Percentiles rank a stretch among this genome's conserved stretches.
These are phyloP conservation scores for Nebria salina DNA, from an alignment of 2,888 invertebrate genomes.

Conservation along the genomic window DNA sequence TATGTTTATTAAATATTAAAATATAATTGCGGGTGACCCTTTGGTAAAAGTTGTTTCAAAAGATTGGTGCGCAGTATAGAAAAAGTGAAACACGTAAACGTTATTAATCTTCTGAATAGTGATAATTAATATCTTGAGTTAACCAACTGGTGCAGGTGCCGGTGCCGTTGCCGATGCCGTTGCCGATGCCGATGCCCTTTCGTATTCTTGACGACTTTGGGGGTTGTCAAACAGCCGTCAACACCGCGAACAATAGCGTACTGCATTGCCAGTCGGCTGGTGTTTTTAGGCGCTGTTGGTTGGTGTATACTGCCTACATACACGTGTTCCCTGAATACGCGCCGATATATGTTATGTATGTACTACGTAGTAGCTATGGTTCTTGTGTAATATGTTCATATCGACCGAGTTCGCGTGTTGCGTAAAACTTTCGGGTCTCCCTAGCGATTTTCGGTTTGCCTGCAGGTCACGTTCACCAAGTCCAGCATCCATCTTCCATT, in stretches of 20 bases:
- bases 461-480: conserved; percentile 54
- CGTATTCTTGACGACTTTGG: conserved; percentile 3
- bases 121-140: conserved; percentile 37
- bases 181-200: not conserved
- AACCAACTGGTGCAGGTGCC: conserved; percentile 4
- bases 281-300: not conserved
- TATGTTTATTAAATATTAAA: too few relatives aligned
- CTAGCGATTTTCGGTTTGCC: conserved; percentile 48
- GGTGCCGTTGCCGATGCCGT: not conserved
- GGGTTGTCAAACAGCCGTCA: conserved; percentile 35
- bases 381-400: conserved; percentile 42
- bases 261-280: not conserved
- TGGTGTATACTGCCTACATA: too few relatives aligned
- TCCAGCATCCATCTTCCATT: conserved; percentile 54
- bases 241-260: conserved; percentile 21
- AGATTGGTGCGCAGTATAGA: not conserved
- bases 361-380: not conserved
- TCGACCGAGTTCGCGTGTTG: conserved; percentile 29
- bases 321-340: not conserved
- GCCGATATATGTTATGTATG: conserved; percentile 13
- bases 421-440: conserved; percentile 22
- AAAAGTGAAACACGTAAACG: conserved; percentile 6
- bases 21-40: too few relatives aligned
- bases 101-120: conserved; percentile 33
- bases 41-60: too few relatives aligned